Evolutionary conservation across 2,797 vertebrate species (phyloP), one percentile per base, ranked within the genome.

Genomic region (Melanotaenia trifasciata): DNA sequence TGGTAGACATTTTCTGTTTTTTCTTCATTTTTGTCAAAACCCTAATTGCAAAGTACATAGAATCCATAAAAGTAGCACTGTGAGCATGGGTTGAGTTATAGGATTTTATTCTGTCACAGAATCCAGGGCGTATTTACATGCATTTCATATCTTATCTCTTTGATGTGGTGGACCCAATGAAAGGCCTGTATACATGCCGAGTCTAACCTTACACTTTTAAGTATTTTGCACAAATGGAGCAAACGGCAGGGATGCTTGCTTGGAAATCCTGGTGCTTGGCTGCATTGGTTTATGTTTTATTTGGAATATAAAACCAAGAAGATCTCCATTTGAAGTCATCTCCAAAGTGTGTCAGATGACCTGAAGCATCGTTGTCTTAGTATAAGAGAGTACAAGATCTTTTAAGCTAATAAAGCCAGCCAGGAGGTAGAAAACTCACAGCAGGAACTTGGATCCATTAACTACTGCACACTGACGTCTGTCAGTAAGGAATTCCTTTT

Each of bases 121-220:
- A 43, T 43, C 14, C 2, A 40, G 20, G 58, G 59, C 33, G 32
- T 24, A 4, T 60, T 65, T 75, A 36, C 10, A 24, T 50, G 51
- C 18, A 3, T 66, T 72, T 76, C 35, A 76, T 74, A 33, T 70
- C 35, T 72, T 47, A 13, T 63, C 65, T 58, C 24, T 67, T 62
- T 67, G 8, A 12, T 57, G 60, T 54, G 45, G 13, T 61, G 18
- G 61, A 64, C 36, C 50, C 58, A 43, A 50, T 51, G 20, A 60
- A 12, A 50, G 10, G 26, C 38, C 28, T 0, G n/a, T 32, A 14
- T 36, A 6, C 1, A 3, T 24, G 16, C 32, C 26, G 16, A 3
- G 10, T 61, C 24, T 72, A 26, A 70, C 16, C 22, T 38, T 54
- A 50, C 1, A 5, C n/a, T n/a, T 22, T 32, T 35, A 5, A 28